Evolutionary conservation across 2,888 invertebrate species (phyloP).

Genomic region (Hydriomena furcata): DNA sequence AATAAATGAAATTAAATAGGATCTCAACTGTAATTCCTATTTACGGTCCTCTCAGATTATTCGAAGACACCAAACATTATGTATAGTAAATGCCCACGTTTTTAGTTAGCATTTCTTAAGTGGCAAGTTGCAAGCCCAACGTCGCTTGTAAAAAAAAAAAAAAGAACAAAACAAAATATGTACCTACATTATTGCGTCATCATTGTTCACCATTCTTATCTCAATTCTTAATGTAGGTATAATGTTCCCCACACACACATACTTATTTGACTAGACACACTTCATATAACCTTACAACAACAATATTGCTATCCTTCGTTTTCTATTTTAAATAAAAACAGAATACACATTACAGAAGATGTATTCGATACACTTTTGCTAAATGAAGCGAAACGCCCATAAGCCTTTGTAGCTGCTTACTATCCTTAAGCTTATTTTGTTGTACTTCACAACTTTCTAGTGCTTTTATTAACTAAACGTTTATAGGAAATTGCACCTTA

Average conservation of each 20-base stretch:
- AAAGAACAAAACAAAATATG: no score
- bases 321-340: conserved; percentile 66
- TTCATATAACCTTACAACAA: conserved; percentile 7
- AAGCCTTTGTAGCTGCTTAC: conserved; percentile 47
- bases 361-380: conserved; percentile 80
- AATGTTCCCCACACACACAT: background rate
- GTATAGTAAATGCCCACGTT: no score
- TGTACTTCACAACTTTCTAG: conserved; percentile 42
- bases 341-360: conserved; percentile 60
- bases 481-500: conserved; percentile 40
- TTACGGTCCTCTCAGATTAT: no score
- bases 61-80: no score
- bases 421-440: conserved; percentile 59
- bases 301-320: conserved; percentile 37
- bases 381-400: conserved; percentile 78
- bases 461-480: conserved; percentile 9
- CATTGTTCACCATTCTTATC: no score
- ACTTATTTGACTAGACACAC: conserved; percentile 14
- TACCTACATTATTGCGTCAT: no score
- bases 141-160: no score
- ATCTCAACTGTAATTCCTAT: no score
- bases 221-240: no score
- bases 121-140: no score
- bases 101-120: no score
- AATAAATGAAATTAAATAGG: no score